Base-by-base conservation (phyloP, 2,888 invertebrate species). In the Morpho deidamia region DNA sequence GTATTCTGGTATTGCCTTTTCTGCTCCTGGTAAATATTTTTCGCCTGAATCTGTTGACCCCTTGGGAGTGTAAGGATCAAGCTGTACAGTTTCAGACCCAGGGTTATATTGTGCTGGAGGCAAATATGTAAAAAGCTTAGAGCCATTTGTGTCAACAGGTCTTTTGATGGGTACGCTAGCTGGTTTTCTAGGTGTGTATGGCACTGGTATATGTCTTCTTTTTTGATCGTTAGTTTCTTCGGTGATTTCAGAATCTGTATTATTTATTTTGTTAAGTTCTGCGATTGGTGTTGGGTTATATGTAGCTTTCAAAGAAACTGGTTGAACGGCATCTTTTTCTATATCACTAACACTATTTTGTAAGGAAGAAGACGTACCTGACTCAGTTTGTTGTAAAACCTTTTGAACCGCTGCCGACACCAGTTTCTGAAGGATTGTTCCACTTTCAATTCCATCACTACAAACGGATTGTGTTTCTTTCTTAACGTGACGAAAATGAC, bases 401-500 rank as follows among this genome's bases (percentile, higher is more conserved):
- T 89, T 93, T 76, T 81, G 92, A 58, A 87, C 93, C 61, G 92
- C 91, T 64, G 91, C 92, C 35, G 92, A 91, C 43, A 92, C 92
- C 59, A 92, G 74, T 72, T 92, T 91, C 64, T 92, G 90, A 59
- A 92, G 71, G 63, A 90, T 90, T 58, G 88, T 86, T 60, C 88
- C 82, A 80, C 84, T 83, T 67, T 90, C 83, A 58, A 90, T 72
- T 43, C 82, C 81, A 54, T 86, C 82, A 60, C 79, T 79, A 57
- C 70, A 59, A 55, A 80, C 72, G 62, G 78, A 83, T 59, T 78
- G 78, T 58, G 72, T 69, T 90, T 95, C 95, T 89, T 93, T 94
- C 72, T 92, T 94, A 64, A 92, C 91, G 83, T 98, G 98, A 73
- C 95, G 94, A 81, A 95, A 98, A 86, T 97, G 97, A 86, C 98